Percentiles rank a stretch among this genome's conserved stretches.
These are phyloP conservation scores for Tragelaphus buxtoni DNA, from an alignment of 2,113 vertebrate species.

Conservation along the genomic window DNA sequence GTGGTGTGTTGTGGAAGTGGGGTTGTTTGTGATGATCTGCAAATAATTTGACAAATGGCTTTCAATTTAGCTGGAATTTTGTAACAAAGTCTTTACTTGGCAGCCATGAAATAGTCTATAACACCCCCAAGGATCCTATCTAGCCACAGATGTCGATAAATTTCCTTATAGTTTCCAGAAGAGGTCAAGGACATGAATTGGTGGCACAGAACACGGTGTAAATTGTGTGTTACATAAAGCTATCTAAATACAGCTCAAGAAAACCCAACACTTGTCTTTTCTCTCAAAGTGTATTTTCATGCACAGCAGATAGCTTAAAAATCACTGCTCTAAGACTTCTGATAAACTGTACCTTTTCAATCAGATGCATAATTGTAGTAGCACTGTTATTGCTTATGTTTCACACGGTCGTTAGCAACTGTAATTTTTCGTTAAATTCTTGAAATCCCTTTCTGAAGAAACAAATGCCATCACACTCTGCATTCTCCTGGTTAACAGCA, in stretches of 20 bases:
- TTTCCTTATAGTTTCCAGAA: not conserved
- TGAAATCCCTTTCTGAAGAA: slow-evolving; percentile 69
- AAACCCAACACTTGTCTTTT: not conserved
- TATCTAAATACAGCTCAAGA: not conserved
- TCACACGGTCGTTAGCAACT: not conserved
- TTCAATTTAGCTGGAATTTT: not conserved
- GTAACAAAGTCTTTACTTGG: not conserved
- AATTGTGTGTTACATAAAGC: not conserved
- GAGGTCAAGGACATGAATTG: not conserved
- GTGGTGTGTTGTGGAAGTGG: too few species aligned
- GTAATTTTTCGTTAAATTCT: slow-evolving; percentile 63
- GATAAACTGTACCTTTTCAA: not conserved
- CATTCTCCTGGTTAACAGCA: slow-evolving; percentile 23
- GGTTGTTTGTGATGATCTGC: not conserved
- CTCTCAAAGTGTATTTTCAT: not conserved
- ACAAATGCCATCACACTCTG: slow-evolving; percentile 63
- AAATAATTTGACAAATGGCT: not conserved
- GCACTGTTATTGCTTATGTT: not conserved
- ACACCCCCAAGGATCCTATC: not conserved
- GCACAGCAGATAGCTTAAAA: not conserved
- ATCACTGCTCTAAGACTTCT: not conserved
- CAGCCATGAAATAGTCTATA: not conserved
- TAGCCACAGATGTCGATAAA: not conserved
- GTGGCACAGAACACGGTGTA: not conserved
- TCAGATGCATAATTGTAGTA: not conserved